phyloP scores from a whole-genome alignment of 2,797 vertebrate species.

The Neosalanx taihuensis region DNA sequence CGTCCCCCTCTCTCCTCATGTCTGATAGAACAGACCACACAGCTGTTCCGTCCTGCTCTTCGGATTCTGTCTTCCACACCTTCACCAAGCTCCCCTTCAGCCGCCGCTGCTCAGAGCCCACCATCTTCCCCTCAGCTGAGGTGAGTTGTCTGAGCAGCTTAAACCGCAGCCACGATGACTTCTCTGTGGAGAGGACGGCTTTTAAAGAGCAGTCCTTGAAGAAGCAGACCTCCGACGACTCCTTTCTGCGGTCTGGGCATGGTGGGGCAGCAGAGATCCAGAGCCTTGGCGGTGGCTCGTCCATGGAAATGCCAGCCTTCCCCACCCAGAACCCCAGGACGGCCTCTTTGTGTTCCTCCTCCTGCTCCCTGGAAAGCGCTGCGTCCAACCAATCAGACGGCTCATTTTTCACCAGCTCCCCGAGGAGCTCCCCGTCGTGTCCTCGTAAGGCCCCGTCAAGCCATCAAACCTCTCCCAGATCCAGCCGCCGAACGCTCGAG shows the following conservation, averaged over 20 bases:
- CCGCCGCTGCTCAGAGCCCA: conserved; percentile 89
- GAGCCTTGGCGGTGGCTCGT: conserved; percentile 56
- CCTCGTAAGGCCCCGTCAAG: conserved; percentile 65
- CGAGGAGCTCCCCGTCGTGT: conserved; percentile 75
- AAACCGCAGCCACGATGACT: conserved; percentile 84
- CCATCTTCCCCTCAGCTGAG: conserved; percentile 57
- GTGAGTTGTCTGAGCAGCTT: conserved; percentile 64
- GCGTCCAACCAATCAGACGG: conserved; percentile 77
- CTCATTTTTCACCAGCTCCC: conserved; percentile 83
- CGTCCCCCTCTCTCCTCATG: conserved; percentile 42
- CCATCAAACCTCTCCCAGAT: conserved; percentile 66
- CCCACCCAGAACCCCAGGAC: conserved; percentile 23
- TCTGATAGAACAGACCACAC: conserved; percentile 29
- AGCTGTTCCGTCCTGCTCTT: conserved; percentile 47
- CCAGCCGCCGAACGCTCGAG: conserved; percentile 36
- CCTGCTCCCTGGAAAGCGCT: conserved; percentile 77
- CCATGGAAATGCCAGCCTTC: conserved; percentile 41
- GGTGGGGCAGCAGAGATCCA: conserved; percentile 34
- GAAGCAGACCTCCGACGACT: conserved; percentile 76
- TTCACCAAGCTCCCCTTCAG: conserved; percentile 50
- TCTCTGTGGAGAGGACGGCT: conserved; percentile 56
- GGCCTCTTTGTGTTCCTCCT: conserved; percentile 70
- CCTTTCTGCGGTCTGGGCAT: conserved; percentile 57
- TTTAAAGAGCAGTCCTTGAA: conserved; percentile 65
- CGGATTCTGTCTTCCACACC: conserved; percentile 56